Evolutionary conservation across 2,888 invertebrate genomes (phyloP), one percentile per base, ranked within the genome.

Genomic region (Mesochorus sp.): DNA sequence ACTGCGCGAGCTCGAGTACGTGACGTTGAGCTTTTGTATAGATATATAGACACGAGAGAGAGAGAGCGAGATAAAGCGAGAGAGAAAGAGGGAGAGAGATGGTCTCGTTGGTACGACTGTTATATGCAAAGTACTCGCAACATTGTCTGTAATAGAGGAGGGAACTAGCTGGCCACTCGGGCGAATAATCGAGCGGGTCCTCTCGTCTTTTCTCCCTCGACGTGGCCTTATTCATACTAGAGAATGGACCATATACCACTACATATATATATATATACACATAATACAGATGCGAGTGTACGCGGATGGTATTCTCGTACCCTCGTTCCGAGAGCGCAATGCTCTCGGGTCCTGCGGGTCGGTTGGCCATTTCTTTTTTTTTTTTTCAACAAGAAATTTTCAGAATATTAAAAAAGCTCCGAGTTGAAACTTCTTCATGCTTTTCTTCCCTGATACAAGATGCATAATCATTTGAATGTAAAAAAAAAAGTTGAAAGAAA

Each of bases 101-200:
- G 42, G n/a, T 8, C 8, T 49, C 10, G 31, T 26, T 31, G 26
- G 26, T 59, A 37, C 75, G 34, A 49, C 64, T 39, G 51, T 71
- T 62, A 62, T 75, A 76, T 78, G 80, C 80, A 80, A 80, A 80
- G 80, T 80, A 72, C 67, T 70, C 26, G 80, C 76, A 80, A 80
- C 78, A 79, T 79, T 80, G 80, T 78, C 68, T 55, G 76, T 76
- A 68, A 72, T 75, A 66, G 76, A 67, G 72, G 59, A 81, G 81
- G 78, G 80, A 80, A 84, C 77, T 73, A 75, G 82, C 72, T 83
- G 79, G 76, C 80, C 76, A 79, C 79, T 83, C 83, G 80, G 81
- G 82, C 83, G 78, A 84, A 78, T 85, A 84, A 84, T 85, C 86
- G 83, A 82, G 79, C 81, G 64, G 79, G 55, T 81, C 49, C 39